Evolutionary conservation across 2,113 vertebrate genomes (phyloP), one percentile per base, ranked within the genome.

Genomic region (Isichthys henryi): DNA sequence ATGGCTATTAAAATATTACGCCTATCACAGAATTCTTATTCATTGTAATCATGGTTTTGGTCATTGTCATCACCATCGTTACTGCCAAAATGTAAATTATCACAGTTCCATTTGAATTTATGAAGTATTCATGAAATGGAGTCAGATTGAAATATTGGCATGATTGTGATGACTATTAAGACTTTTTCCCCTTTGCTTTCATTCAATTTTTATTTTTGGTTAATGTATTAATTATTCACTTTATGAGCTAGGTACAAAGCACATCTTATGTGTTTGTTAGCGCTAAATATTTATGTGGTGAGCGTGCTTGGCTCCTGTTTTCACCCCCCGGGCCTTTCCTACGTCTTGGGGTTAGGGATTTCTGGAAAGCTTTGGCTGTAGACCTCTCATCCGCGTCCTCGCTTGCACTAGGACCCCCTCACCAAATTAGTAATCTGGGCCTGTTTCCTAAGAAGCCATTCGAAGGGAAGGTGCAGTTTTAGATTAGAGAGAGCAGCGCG

Each of bases 141-240:
- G 83, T 48, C 43, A 85, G 83, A 85, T 45, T 85, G 83, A 49
- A 86, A 46, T 27, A 86, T 46, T 48, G 83, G 45, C 45, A 48
- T 86, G 83, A 50, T 50, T 56, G 19, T 7, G 23, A 53, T 87
- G 10, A 56, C 50, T 87, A n/a, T 35, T 15, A 35, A 27, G 7
- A 87, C 50, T 35, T 53, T 48, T n/a, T 52, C 23, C 56, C 5
- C 53, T 52, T 48, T n/a, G 48, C 45, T 15, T 27, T 86, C 62
- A 13, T 87, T 87, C 19, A 19, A 23, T 35, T 53, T 87, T 56
- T 39, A 17, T 87, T 35, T 49, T 49, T 21, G 53, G 49, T 53
- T 50, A 87, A 87, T 53, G 15, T 39, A 87, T 87, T 52, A 87
- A 87, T 87, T 87, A 87, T 87, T 87, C 85, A 87, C 85, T 49